Percentiles rank a stretch among this genome's conserved stretches.
Evolutionary conservation across 2,113 vertebrate species (phyloP).

Genomic region (Petrocephalus microphthalmus): DNA sequence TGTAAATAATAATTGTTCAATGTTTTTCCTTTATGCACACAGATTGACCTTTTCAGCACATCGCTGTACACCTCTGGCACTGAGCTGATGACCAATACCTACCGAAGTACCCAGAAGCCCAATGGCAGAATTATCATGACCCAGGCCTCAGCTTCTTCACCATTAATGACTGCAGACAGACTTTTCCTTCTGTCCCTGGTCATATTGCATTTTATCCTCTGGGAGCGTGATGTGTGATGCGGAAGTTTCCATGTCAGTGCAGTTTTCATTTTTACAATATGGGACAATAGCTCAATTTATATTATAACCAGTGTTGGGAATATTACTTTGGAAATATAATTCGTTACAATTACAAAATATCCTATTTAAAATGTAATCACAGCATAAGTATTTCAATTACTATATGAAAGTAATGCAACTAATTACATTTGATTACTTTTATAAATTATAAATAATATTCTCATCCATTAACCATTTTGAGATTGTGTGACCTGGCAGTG

Average conservation of each 20-base stretch:
- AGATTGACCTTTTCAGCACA: too few relatives aligned
- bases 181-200: neutral
- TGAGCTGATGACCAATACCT: constrained; percentile 31
- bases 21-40: too few relatives aligned
- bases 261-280: neutral
- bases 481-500: too few relatives aligned
- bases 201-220: neutral
- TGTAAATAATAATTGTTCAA: too few relatives aligned
- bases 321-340: too few relatives aligned
- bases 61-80: constrained; percentile 8
- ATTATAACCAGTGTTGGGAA: neutral
- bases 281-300: neutral
- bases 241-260: neutral
- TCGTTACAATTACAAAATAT: too few relatives aligned
- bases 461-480: too few relatives aligned
- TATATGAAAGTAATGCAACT: too few relatives aligned
- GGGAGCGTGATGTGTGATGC: neutral
- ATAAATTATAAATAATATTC: too few relatives aligned
- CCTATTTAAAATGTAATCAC: too few relatives aligned
- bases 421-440: too few relatives aligned
- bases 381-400: too few relatives aligned
- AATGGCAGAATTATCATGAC: constrained; percentile 28
- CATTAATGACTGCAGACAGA: neutral
- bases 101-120: constrained; percentile 34
- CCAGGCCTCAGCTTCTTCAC: neutral